A percentile compares a stretch with the other conserved stretches of the same genome.
These are phyloP conservation scores for Laticauda laticaudata DNA, from an alignment of 2,113 vertebrate genomes.

Conservation along the genomic window DNA sequence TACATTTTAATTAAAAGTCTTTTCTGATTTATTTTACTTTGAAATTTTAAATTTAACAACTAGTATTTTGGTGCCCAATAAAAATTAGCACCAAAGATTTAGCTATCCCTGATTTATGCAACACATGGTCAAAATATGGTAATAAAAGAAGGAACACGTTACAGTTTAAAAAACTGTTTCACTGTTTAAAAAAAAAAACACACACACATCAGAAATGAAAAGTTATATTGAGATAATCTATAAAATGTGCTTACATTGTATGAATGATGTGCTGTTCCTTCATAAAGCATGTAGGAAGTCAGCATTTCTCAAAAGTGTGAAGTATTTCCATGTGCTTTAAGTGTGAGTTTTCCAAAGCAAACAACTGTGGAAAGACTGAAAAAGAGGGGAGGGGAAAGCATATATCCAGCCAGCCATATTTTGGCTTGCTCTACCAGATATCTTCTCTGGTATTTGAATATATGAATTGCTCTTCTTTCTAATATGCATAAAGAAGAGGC, in stretches of 20 bases:
- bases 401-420: slow-evolving; percentile 61
- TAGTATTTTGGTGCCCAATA: slow-evolving; percentile 24
- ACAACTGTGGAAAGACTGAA: slow-evolving; percentile 54
- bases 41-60: slow-evolving; percentile 32
- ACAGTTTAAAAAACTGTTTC: too few relatives aligned
- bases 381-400: slow-evolving; percentile 44
- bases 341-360: slow-evolving; percentile 72
- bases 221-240: slow-evolving; percentile 63
- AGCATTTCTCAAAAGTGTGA: slow-evolving; percentile 71
- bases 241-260: slow-evolving; percentile 67
- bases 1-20: slow-evolving; percentile 1
- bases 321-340: slow-evolving; percentile 76
- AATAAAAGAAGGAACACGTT: slow-evolving; percentile 45
- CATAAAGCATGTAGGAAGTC: slow-evolving; percentile 68
- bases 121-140: slow-evolving; percentile 38
- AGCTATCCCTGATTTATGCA: slow-evolving; percentile 31
- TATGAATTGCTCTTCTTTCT: slow-evolving; percentile 63
- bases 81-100: slow-evolving; percentile 12
- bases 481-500: slow-evolving; percentile 57
- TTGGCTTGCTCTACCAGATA: slow-evolving; percentile 52
- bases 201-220: slow-evolving; percentile 51
- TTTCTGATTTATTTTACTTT: slow-evolving; percentile 36
- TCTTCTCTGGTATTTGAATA: slow-evolving; percentile 61
- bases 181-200: slow-evolving; percentile 54
- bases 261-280: slow-evolving; percentile 71